Evolutionary conservation across 2,888 invertebrate species (phyloP), one percentile per base, ranked within the genome.

Genomic region (Drosophila neoperkinsi): DNA sequence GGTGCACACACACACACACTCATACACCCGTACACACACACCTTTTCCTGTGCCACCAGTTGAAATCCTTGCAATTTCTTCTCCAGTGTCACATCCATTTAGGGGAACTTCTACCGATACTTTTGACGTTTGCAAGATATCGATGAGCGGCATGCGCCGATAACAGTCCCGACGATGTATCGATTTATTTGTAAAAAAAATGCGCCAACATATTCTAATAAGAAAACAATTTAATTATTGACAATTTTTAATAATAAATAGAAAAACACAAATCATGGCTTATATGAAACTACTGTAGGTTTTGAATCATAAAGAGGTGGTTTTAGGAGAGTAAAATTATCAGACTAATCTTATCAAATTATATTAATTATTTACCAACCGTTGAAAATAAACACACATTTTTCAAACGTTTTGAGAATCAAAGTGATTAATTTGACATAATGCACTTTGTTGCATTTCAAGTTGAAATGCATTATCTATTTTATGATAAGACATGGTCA

Each of bases 1-100:
- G 25, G 16, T 18, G 1, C 61, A 50, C 5, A 53, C 25, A 16
- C 13, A 33, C 28, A 38, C 55, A 3, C 11, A 87, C 84, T 71
- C 43, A 4, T 58, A 46, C 38, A 21, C 3, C 36, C 31, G 33
- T 16, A 28, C 28, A 18, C 4, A 28, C 55, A 2, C 11, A 87
- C 84, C 82, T 97, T 96, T 82, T 95, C 94, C 92, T 97, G 96
- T 38, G 97, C 97, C 81, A 97, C 95, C 85, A 96, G 94, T 84
- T 95, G 95, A 71, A 97, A 93, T 18, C 96, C 96, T 71, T 95
- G 94, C 63, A 97, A 92, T 91, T 96, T 96, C 87, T 95, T 95
- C 68, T 94, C 94, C 74, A 95, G 71, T 41, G 86, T 84, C 64
- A 84, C 7, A 51, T 84, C 88, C 84, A 85, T 85, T 69, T 67